Conservation (phyloP, 2,113 vertebrate genomes). For the Stegostoma tigrinum region DNA sequence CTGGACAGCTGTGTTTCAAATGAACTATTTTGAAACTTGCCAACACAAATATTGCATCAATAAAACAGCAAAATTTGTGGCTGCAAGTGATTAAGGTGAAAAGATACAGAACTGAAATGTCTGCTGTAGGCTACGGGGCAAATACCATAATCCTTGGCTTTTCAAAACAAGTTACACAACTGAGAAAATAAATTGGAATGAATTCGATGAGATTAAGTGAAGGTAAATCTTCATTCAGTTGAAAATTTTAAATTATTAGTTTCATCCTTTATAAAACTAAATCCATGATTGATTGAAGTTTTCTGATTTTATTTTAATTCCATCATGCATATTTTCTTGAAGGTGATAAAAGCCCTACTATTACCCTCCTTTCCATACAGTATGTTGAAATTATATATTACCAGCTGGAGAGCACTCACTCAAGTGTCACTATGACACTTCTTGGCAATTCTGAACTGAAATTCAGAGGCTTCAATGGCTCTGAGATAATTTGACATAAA, state of each 20-base stretch:
- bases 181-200: background rate
- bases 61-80: background rate
- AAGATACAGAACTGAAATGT: background rate
- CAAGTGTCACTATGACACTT: background rate
- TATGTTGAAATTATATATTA: background rate
- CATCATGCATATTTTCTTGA: background rate
- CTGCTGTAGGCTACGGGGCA: background rate
- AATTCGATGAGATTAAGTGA: background rate
- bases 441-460: background rate
- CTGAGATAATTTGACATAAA: background rate
- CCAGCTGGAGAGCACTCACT: background rate
- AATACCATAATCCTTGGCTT: background rate
- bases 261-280: no score
- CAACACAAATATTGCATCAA: background rate
- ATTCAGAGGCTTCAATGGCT: background rate
- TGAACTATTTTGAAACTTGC: background rate
- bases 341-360: background rate
- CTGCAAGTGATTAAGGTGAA: background rate
- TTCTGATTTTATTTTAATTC: background rate
- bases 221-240: background rate
- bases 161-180: no score
- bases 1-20: background rate
- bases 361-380: background rate
- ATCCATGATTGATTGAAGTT: background rate
- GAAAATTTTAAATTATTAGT: background rate